Evolutionary conservation across 2,113 vertebrate species (phyloP).

Genomic region (Toxotes chatareus): DNA sequence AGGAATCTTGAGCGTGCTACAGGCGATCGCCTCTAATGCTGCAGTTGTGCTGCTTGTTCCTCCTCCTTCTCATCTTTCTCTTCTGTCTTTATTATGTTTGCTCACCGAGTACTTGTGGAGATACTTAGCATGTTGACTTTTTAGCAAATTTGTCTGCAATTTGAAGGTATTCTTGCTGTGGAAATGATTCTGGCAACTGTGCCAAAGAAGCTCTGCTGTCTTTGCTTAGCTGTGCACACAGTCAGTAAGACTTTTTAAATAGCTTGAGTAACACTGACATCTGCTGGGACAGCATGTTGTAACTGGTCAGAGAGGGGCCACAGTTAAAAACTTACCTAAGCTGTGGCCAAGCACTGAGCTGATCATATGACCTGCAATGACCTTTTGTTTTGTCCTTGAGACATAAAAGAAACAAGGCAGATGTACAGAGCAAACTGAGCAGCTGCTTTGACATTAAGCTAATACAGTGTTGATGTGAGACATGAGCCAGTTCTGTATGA

Average conservation of each 20-base stretch:
- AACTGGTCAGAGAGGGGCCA: slow-evolving; percentile 21
- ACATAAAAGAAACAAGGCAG: neutral
- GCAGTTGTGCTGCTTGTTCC: slow-evolving; percentile 16
- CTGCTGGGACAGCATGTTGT: slow-evolving; percentile 79
- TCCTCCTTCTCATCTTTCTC: slow-evolving; percentile 1
- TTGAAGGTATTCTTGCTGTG: neutral
- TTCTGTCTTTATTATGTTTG: slow-evolving; percentile 15
- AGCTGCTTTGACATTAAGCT: neutral
- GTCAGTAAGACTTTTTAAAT: slow-evolving; percentile 47
- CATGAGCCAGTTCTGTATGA: neutral
- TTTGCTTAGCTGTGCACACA: slow-evolving; percentile 21
- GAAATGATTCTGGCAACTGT: slow-evolving; percentile 11
- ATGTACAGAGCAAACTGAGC: neutral
- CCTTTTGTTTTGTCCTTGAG: neutral
- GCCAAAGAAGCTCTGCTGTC: neutral
- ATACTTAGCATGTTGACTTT: slow-evolving; percentile 23
- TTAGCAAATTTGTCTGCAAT: slow-evolving; percentile 22
- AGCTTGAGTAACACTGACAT: slow-evolving; percentile 85
- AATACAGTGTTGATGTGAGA: neutral
- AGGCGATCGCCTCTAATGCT: slow-evolving; percentile 39
- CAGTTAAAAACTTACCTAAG: neutral
- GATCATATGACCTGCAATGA: neutral
- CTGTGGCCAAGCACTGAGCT: neutral
- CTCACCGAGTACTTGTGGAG: slow-evolving; percentile 27
- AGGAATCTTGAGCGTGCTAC: slow-evolving; percentile 35